These are phyloP conservation scores for Cheumatopsyche charites DNA, from an alignment of 1,140 invertebrate species.

Conservation along the genomic window DNA sequence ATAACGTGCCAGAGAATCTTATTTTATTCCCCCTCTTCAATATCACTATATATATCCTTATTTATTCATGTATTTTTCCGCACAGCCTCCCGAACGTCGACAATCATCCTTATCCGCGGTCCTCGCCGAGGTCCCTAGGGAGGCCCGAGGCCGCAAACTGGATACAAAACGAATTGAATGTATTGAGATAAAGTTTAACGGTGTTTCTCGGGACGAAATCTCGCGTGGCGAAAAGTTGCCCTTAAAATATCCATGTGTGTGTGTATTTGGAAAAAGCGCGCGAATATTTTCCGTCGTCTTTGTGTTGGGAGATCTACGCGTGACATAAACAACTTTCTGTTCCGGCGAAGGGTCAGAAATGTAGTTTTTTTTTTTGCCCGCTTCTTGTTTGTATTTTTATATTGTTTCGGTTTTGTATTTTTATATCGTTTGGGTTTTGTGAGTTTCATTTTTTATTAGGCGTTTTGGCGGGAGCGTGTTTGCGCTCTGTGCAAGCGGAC, in stretches of 20 bases:
- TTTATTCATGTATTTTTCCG: background rate
- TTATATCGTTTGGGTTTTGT: too few species aligned
- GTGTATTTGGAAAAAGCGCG: background rate
- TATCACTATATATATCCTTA: background rate
- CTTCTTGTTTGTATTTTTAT: too few species aligned
- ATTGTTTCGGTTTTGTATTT: too few species aligned
- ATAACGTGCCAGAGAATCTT: background rate
- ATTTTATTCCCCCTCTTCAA: background rate
- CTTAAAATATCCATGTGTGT: too few species aligned
- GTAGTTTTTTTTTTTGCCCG: background rate
- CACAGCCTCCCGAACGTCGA: background rate
- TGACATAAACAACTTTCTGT: background rate
- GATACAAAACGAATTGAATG: conserved; percentile 26
- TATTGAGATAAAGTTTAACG: conserved; percentile 24
- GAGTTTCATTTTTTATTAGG: too few species aligned
- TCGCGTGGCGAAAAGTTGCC: conserved; percentile 10
- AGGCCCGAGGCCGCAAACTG: conserved; percentile 12
- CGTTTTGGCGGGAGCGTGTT: too few species aligned
- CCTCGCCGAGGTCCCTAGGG: conserved; percentile 1
- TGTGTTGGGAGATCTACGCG: background rate
- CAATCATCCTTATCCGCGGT: conserved; percentile 22
- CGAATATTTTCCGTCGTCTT: conserved; percentile 5
- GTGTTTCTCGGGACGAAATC: background rate
- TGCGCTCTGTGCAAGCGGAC: too few species aligned
- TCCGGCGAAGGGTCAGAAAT: background rate